Evolutionary conservation across 2,797 vertebrate species (phyloP), one percentile per base, ranked within the genome.

Genomic region (Eulemur coronatus): DNA sequence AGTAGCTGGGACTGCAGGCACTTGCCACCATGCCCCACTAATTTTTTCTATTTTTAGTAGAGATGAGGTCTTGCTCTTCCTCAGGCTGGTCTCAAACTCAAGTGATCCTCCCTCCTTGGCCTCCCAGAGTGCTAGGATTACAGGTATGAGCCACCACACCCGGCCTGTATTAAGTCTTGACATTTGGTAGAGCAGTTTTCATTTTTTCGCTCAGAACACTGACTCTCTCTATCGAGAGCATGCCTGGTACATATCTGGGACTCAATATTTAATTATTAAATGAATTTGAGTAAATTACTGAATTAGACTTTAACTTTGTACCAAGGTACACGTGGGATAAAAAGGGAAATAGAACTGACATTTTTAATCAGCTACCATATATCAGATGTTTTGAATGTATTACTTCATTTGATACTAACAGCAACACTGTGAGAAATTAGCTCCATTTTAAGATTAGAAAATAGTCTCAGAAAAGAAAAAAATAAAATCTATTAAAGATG

Each of bases 291-390:
- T 87, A 59, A 57, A 52, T 46, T 67, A 78, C 41, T 26, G 52
- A 87, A 17, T 94, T 93, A 72, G 24, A 75, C 8, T 48, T 91
- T 89, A 75, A 61, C 85, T 80, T 87, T 87, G 48, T 93, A 52
- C 20, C 57, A 67, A 67, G 13, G 8, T 88, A 78, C 33, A 81
- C 70, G 4, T 48, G 28, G 59, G 38, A 92, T 9, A 38, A 30
- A 94, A 50, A 15, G n/a, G 15, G 48, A 57, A 73, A 22, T 59
- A 72, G 80, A 69, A 85, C 41, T 84, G 69, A 73, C 43, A 35
- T 84, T 65, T 92, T 86, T 84, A 43, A 63, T 92, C 38, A 94
- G 33, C 59, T 91, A 46, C 35, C 28, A 17, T 48, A 38, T 50
- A 72, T 79, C 48, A 91, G 8, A 52, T 84, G 20, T 69, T 95